Base-by-base conservation (phyloP, 2,113 vertebrate species). In the Rousettus leschenaultii region DNA sequence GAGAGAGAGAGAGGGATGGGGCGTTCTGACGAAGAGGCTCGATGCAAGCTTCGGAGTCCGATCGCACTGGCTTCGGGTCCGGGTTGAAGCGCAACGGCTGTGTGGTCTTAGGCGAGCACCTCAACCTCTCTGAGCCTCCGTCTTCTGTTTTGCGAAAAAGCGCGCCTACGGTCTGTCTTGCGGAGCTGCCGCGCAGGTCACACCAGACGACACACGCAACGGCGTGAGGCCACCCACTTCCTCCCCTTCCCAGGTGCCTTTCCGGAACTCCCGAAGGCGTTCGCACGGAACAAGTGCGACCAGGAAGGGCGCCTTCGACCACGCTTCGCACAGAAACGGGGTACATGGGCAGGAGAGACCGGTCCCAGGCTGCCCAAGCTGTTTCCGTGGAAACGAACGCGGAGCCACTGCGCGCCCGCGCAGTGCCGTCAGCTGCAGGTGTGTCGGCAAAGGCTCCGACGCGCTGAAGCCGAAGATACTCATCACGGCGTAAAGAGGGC, bases 301-400 rank as follows among this genome's bases (percentile, higher is more conserved):
- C 5, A 79, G 70, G 93, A 96, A 61, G 88, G 70, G 82, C 63
- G 89, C 91, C 85, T 92, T 90, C 96, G 65, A 65, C 84, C 82
- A 79, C 30, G 33, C 24, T 86, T 94, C 55, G 22, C 2, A 48
- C 80, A 73, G 93, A 77, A 92, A 21, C 3, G 45, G 86, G 96
- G 74, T 97, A 97, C 91, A 97, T 96, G 97, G 95, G 85, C 91
- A 86, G 77, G 91, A 79, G 97, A 77, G 77, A 93, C 26, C 70
- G 97, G 86, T 95, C 86, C 88, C 93, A 70, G 78, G 86, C 91
- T 97, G 97, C 96, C 96, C 96, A 65, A 82, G 86, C 73, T 68
- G 91, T 86, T 96, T 93, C 35, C 53, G 10, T 21, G 30, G 88
- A 45, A 88, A 75, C 53, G 40, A 61, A 84, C 74, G 93, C 94